phyloP scores from a whole-genome alignment of 1,140 invertebrate genomes.

The Eubasilissa regina region DNA sequence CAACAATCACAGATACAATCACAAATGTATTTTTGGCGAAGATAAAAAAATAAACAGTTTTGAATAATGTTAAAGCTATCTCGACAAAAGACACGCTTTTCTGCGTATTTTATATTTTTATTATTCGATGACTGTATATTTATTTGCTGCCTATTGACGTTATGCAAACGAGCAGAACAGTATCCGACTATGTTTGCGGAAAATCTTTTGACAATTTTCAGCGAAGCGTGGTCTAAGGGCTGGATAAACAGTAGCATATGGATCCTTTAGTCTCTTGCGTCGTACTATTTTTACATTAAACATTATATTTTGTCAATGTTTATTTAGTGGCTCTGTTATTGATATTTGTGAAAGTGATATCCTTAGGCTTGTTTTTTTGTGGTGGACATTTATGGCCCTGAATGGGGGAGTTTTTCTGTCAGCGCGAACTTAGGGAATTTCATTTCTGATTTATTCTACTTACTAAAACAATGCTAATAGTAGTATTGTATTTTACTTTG shows the following conservation, averaged over 20 bases:
- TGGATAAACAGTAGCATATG: constrained; percentile 15
- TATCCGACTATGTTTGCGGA: background rate
- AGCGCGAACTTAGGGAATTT: background rate
- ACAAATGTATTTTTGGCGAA: too few relatives aligned
- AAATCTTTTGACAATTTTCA: constrained; percentile 13
- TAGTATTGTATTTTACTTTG: too few relatives aligned
- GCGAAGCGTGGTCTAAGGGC: background rate
- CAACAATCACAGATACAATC: too few relatives aligned
- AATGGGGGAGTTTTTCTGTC: background rate
- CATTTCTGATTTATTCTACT: too few relatives aligned
- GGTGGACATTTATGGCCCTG: background rate
- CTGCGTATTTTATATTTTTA: too few relatives aligned
- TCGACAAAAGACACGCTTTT: too few relatives aligned
- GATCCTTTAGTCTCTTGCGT: background rate
- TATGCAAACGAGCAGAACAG: too few relatives aligned
- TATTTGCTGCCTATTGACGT: too few relatives aligned
- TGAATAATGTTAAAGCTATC: too few relatives aligned
- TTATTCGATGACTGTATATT: too few relatives aligned
- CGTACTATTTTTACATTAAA: constrained; percentile 29
- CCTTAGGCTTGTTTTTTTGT: constrained; percentile 10
- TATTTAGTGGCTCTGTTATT: background rate
- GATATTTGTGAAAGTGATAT: constrained; percentile 21
- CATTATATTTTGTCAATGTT: constrained; percentile 10
- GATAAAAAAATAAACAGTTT: too few relatives aligned
- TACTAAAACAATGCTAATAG: too few relatives aligned